These are phyloP conservation scores for Nebria brevicollis DNA, from an alignment of 2,888 invertebrate species.

Conservation along the genomic window DNA sequence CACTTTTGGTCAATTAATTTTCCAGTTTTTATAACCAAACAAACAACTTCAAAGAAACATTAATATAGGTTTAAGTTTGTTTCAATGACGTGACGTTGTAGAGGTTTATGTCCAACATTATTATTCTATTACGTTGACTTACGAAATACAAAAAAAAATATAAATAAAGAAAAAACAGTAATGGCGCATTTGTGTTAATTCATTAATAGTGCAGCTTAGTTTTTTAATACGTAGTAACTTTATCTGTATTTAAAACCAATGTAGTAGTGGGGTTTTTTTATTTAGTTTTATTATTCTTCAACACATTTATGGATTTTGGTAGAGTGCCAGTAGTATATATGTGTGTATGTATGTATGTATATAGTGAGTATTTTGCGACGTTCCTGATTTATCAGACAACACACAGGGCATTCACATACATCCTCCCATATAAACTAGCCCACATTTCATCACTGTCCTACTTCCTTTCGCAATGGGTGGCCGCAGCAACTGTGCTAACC, in stretches of 20 bases:
- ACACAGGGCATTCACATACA: constrained; percentile 7
- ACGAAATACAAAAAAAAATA: no score
- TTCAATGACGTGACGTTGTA: neutral
- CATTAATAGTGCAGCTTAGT: no score
- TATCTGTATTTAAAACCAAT: constrained; percentile 18
- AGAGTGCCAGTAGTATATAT: constrained; percentile 14
- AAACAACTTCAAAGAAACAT: neutral
- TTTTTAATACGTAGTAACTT: neutral
- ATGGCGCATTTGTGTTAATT: no score
- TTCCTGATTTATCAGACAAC: constrained; percentile 19
- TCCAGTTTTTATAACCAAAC: neutral
- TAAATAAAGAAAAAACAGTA: no score
- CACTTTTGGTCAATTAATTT: neutral
- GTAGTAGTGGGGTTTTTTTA: neutral
- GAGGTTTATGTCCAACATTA: no score
- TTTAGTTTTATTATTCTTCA: constrained; percentile 19
- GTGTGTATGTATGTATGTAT: neutral
- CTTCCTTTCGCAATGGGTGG: neutral
- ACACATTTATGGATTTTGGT: constrained; percentile 29
- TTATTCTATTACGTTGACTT: no score
- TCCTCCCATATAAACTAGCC: neutral
- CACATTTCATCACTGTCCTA: neutral
- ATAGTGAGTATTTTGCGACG: constrained; percentile 3
- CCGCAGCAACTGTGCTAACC: neutral
- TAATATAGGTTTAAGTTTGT: neutral